Evolutionary conservation across 2,888 invertebrate species (phyloP), one percentile per base, ranked within the genome.

Genomic region (Loripinus fragilis): DNA sequence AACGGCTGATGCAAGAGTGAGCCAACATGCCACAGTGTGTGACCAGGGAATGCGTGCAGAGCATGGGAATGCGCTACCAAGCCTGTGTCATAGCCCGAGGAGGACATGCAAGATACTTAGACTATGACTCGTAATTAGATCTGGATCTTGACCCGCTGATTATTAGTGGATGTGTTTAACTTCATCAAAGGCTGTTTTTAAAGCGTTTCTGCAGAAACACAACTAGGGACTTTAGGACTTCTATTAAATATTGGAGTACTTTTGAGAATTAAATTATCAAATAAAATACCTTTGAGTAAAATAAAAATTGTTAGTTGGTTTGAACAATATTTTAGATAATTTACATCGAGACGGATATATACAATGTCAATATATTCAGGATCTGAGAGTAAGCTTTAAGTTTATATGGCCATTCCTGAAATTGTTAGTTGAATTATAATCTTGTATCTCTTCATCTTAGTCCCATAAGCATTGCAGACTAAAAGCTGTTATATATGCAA

Each of bases 221-320:
- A 55, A n/a, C 23, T 23, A 55, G 28, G 28, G 28, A 55, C 25
- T 23, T 55, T 55, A 7, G 23, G 15, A 55, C 23, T 25, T 55
- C n/a, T 55, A 55, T 55, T 7, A 55, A 55, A 55, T 55, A 28
- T 48, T 48, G 48, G 20, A 48, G 23, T 55, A 23, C 5, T n/a
- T 50, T 17, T 55, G 23, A 25, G 55, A 55, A 55, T 28, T 55
- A 55, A 55, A 55, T 55, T 55, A 55, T 55, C 25, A 8, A 55
- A 28, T 55, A 55, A 55, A 55, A 55, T 55, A 55, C n/a, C n/a
- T n/a, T n/a, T n/a, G n/a, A n/a, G n/a, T n/a, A n/a, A n/a, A n/a
- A n/a, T n/a, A n/a, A n/a, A n/a, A n/a, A n/a, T n/a, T n/a, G n/a
- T n/a, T n/a, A n/a, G n/a, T n/a, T n/a, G n/a, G n/a, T n/a, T n/a